Conservation (phyloP, 2,888 invertebrate species). For the Orchesella flavescens region DNA sequence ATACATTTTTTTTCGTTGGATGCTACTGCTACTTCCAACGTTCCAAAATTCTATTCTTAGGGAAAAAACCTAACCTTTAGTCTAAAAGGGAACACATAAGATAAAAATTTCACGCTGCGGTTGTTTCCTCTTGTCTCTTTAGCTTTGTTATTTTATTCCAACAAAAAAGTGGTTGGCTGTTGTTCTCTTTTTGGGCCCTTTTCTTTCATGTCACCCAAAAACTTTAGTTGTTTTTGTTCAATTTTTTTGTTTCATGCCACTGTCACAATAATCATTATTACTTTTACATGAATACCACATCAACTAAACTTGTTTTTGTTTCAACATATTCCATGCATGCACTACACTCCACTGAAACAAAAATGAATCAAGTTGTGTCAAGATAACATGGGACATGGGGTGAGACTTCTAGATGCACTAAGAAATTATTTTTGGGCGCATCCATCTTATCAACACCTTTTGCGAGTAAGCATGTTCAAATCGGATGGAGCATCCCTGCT, state of each 20-base stretch:
- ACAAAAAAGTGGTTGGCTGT: conserved; percentile 30
- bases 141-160: neutral
- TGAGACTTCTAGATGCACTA: conserved; percentile 27
- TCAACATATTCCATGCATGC: too few relatives aligned
- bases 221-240: conserved; percentile 15
- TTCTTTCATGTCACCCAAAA: conserved; percentile 29
- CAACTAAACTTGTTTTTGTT: neutral
- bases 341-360: neutral
- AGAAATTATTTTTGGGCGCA: conserved; percentile 25
- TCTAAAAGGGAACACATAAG: neutral
- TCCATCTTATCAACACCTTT: conserved; percentile 19
- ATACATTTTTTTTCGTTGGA: too few relatives aligned
- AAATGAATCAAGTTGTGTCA: conserved; percentile 18
- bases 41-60: too few relatives aligned
- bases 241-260: conserved; percentile 1
- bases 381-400: neutral
- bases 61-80: too few relatives aligned
- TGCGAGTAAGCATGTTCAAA: neutral
- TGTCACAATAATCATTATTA: conserved; percentile 13
- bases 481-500: neutral
- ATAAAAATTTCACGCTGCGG: conserved; percentile 44
- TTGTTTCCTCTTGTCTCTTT: conserved; percentile 30
- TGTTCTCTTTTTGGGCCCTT: conserved; percentile 17
- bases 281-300: conserved; percentile 5
- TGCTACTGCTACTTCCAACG: too few relatives aligned